Conservation (phyloP, 2,113 vertebrate genomes). For the Cyanoramphus novaezelandiae region DNA sequence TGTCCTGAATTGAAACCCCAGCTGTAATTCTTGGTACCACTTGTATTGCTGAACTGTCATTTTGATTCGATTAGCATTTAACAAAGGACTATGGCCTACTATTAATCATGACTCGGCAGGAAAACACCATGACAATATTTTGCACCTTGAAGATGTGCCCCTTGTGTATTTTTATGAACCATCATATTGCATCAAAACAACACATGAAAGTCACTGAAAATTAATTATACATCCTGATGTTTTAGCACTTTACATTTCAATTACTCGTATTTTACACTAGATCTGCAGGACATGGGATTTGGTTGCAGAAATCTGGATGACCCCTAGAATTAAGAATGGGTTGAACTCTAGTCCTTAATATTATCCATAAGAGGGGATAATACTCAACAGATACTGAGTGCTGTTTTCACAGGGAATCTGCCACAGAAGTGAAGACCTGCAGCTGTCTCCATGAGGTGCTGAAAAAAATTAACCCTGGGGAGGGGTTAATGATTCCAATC, state of each 20-base stretch:
- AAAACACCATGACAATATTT: neutral
- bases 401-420: neutral
- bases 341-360: neutral
- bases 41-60: neutral
- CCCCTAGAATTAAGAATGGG: neutral
- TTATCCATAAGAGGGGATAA: neutral
- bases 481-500: neutral
- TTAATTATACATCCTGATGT: neutral
- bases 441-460: neutral
- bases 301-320: neutral
- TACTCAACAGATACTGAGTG: neutral
- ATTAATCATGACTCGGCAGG: neutral
- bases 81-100: neutral
- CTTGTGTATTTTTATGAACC: neutral
- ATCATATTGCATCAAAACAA: neutral
- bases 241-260: neutral
- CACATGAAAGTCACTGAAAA: neutral
- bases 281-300: neutral
- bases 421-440: neutral
- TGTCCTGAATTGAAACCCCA: neutral
- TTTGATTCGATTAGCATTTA: neutral
- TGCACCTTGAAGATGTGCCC: neutral
- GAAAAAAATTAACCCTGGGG: neutral
- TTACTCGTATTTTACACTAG: neutral
- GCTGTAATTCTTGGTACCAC: neutral